Conservation (phyloP, 2,113 vertebrate species). For the Trematocara macrostoma region DNA sequence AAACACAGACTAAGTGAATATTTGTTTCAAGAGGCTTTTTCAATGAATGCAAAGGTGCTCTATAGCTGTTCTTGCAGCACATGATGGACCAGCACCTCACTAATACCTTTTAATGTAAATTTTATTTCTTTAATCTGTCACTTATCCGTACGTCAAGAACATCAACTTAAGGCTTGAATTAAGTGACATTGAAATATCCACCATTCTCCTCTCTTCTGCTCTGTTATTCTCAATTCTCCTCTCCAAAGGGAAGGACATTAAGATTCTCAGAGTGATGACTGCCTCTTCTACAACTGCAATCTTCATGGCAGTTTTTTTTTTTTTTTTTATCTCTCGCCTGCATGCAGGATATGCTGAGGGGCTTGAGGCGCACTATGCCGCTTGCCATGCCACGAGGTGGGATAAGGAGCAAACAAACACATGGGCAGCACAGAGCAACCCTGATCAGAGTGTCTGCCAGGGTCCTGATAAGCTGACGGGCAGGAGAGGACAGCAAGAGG, state of each 20-base stretch:
- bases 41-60: neutral
- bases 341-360: constrained; percentile 53
- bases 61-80: neutral
- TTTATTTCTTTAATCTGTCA: neutral
- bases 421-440: constrained; percentile 59
- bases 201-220: neutral
- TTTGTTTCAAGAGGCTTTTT: neutral
- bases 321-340: constrained; percentile 70
- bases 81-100: neutral
- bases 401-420: constrained; percentile 72
- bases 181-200: neutral
- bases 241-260: constrained; percentile 50
- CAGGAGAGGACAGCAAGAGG: constrained; percentile 53
- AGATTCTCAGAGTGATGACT: constrained; percentile 54
- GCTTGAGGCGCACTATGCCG: constrained; percentile 35
- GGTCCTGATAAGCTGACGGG: constrained; percentile 71
- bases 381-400: constrained; percentile 53
- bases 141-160: neutral
- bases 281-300: constrained; percentile 25
- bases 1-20: neutral
- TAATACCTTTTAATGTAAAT: neutral
- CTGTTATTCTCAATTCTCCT: neutral
- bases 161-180: neutral
- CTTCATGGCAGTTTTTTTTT: constrained; percentile 29
- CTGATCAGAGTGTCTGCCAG: constrained; percentile 66